Evolutionary conservation across 2,113 vertebrate genomes (phyloP).

Genomic region (Bettongia penicillata): DNA sequence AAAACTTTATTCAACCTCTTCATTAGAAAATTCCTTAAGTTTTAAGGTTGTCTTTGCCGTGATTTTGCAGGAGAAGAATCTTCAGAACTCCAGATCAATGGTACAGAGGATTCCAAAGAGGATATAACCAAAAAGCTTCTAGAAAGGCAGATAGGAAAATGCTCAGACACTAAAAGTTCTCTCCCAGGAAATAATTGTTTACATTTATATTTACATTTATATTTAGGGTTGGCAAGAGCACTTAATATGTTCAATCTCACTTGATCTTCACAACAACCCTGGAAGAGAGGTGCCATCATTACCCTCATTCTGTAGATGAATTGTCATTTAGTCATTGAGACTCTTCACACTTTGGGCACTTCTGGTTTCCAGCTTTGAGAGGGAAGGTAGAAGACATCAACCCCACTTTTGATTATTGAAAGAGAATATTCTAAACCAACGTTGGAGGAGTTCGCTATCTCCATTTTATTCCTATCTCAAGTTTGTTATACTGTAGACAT

Average conservation of each 20-base stretch:
- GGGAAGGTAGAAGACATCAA: neutral
- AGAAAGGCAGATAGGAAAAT: neutral
- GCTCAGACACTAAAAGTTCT: neutral
- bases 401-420: neutral
- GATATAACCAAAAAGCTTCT: neutral
- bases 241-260: neutral
- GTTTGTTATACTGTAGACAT: neutral
- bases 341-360: neutral
- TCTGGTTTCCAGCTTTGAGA: neutral
- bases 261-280: neutral
- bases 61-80: neutral
- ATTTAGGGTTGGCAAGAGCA: neutral
- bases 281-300: neutral
- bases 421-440: neutral
- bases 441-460: neutral
- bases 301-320: neutral
- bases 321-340: neutral
- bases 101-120: neutral
- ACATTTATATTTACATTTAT: neutral
- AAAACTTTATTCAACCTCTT: slow-evolving; percentile 7
- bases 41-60: neutral
- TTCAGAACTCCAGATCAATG: neutral
- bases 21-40: neutral
- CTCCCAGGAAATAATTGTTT: neutral
- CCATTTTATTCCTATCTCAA: neutral